Evolutionary conservation across 2,113 vertebrate genomes (phyloP), one percentile per base, ranked within the genome.

Genomic region (Murina feae): DNA sequence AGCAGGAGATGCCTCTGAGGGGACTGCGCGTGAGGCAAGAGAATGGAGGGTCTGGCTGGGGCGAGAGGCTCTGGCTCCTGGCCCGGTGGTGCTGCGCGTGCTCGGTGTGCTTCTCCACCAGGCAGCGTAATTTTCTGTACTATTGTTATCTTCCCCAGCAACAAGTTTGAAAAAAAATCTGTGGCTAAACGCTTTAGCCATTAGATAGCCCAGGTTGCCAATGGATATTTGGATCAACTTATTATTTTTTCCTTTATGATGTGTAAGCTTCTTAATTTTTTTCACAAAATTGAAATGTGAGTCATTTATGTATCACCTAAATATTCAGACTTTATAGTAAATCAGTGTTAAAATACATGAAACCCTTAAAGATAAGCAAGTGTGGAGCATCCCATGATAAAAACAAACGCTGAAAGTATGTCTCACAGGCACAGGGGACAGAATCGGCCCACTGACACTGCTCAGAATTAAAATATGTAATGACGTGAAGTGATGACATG

Each of bases 51-150:
- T 14, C 2, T 4, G 16, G 17, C n/a, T 63, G 9, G 25, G 10
- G 18, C 5, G 21, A 28, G 2, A 35, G 16, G 20, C 21, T 35
- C 65, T 11, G 35, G 5, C 35, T 49, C 49, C 18, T 35, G 32
- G 35, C 42, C n/a, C 4, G 32, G 6, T 1, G 4, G 37, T 5
- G 1, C 20, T 35, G 9, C 6, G 30, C 0, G 30, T 25, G 35
- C 10, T 0, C 1, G 10, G 30, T 30, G 5, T 23, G 35, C 18
- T 1, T 9, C 6, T n/a, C 21, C 53, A 35, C 8, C 1, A 1
- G 20, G 30, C 28, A 30, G 53, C n/a, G 35, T 0, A 0, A 10
- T 32, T 49, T 66, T 60, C 80, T 80, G 6, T 37, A n/a, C n/a
- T 23, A 28, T 58, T 47, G 1, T 35, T 85, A 68, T 9, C 75